phyloP scores from a whole-genome alignment of 2,797 vertebrate genomes.

The Orestias chungarensis region DNA sequence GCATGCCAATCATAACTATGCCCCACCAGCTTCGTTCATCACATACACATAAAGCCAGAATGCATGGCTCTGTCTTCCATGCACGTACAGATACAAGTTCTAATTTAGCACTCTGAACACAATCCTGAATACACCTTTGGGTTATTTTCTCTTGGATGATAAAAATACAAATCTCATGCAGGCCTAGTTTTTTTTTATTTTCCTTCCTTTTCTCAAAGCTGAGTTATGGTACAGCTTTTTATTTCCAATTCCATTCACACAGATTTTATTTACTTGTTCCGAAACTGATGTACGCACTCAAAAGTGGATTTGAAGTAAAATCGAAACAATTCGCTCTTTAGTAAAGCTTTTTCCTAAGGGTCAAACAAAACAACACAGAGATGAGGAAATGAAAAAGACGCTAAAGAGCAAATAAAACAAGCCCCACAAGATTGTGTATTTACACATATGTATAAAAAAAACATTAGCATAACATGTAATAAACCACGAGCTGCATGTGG shows the following conservation, averaged over 20 bases:
- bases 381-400: slow-evolving; percentile 19
- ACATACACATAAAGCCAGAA: slow-evolving; percentile 13
- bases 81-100: slow-evolving; percentile 44
- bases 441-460: no score
- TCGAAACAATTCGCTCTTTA: slow-evolving; percentile 27
- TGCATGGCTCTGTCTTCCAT: slow-evolving; percentile 13
- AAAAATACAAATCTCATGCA: slow-evolving; percentile 22
- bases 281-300: slow-evolving; percentile 20
- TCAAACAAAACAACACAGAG: slow-evolving; percentile 9
- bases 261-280: slow-evolving; percentile 19
- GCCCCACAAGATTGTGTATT: no score
- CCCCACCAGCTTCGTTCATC: background rate
- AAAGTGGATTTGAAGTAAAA: slow-evolving; percentile 28
- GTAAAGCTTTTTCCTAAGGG: slow-evolving; percentile 35
- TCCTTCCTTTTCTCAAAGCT: slow-evolving; percentile 2
- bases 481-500: slow-evolving; percentile 29
- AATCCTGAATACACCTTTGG: slow-evolving; percentile 61
- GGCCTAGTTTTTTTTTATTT: slow-evolving; percentile 11
- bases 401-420: no score
- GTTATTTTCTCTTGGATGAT: slow-evolving; percentile 49
- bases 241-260: slow-evolving; percentile 5
- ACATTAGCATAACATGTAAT: slow-evolving; percentile 16
- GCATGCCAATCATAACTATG: slow-evolving; percentile 65
- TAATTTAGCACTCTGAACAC: slow-evolving; percentile 52
- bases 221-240: slow-evolving; percentile 17